These are phyloP conservation scores for Eunapius fragilis DNA, from an alignment of 37 sponge, comb jelly and placozoan species.

Conservation along the genomic window DNA sequence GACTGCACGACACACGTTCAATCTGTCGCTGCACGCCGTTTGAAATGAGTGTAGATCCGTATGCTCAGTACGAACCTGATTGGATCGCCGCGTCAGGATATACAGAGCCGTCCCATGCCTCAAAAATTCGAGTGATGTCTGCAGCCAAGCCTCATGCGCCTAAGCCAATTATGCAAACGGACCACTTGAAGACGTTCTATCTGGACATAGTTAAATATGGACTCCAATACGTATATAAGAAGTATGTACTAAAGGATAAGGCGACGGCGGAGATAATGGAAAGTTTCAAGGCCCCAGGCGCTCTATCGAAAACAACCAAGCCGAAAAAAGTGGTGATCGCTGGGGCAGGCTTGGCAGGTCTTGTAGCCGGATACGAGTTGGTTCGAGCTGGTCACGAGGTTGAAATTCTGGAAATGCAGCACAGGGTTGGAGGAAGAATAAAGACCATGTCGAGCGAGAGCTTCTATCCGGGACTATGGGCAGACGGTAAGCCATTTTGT, in stretches of 20 bases:
- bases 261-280: not conserved
- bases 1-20: too few relatives aligned
- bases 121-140: not conserved
- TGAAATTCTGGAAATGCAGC: constrained; percentile 52
- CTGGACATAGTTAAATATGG: constrained; percentile 50
- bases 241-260: not conserved
- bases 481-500: constrained; percentile 36
- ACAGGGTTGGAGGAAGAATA: constrained; percentile 59
- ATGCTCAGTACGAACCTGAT: not conserved
- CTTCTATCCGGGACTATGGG: constrained; percentile 42
- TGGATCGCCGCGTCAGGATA: not conserved
- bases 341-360: not conserved
- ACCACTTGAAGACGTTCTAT: constrained; percentile 43
- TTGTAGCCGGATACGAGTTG: constrained; percentile 66
- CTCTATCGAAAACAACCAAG: constrained; percentile 5
- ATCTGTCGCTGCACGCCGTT: not conserved
- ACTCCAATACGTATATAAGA: constrained; percentile 47
- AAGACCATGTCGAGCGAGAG: constrained; percentile 28
- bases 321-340: constrained; percentile 47
- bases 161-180: constrained; percentile 30
- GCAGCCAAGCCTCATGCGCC: not conserved
- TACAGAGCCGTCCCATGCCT: not conserved
- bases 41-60: not conserved
- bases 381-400: constrained; percentile 57
- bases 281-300: not conserved